These are phyloP conservation scores for Leucopternis melanops DNA, from an alignment of 2,113 vertebrate genomes.

Conservation along the genomic window DNA sequence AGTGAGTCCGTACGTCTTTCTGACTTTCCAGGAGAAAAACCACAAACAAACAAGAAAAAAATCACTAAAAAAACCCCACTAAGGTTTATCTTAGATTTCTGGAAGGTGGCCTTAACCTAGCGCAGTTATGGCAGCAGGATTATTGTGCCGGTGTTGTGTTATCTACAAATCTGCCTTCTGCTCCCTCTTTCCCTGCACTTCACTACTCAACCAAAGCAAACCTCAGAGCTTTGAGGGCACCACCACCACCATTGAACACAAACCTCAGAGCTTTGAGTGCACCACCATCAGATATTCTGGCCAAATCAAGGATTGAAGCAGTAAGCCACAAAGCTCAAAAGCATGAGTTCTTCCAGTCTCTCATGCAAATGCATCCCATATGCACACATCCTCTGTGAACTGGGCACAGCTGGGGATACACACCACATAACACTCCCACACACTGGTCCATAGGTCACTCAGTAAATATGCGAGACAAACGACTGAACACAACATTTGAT, in stretches of 20 bases:
- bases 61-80: background rate
- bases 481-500: rapidly evolving
- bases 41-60: background rate
- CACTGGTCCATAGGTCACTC: background rate
- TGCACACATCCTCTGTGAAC: background rate
- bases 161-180: background rate
- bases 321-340: background rate
- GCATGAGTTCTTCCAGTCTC: background rate
- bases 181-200: background rate
- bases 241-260: background rate
- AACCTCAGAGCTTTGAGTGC: background rate
- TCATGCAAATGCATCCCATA: background rate
- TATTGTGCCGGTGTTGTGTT: too few species aligned
- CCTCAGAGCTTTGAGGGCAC: background rate
- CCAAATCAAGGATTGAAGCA: background rate
- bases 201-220: background rate
- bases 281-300: background rate
- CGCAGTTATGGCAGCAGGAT: background rate
- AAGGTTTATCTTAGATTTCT: background rate
- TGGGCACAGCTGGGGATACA: background rate
- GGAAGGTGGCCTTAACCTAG: background rate
- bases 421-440: background rate
- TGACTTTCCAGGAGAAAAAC: background rate
- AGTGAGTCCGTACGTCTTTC: background rate
- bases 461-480: background rate